phyloP scores from a whole-genome alignment of 2,888 invertebrate genomes.

The Physocephala rufipes region DNA sequence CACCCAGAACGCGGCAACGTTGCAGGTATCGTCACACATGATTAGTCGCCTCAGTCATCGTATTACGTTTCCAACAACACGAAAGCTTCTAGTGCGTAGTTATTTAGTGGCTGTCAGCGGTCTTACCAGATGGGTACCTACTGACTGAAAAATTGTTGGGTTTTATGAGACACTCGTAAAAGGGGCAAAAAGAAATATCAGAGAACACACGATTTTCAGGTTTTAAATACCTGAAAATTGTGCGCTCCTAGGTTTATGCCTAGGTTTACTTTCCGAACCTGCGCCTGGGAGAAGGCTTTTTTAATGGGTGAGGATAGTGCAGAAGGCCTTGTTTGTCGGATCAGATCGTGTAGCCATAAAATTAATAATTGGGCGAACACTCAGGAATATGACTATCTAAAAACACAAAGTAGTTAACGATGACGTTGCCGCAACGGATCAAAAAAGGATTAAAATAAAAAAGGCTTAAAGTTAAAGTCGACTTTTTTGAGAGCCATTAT shows the following conservation, averaged over 20 bases:
- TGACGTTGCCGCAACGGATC: too few species aligned
- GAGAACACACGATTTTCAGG: not conserved
- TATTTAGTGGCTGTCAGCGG: not conserved
- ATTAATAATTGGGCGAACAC: not conserved
- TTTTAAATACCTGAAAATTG: not conserved
- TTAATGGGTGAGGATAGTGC: not conserved
- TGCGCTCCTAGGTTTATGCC: not conserved
- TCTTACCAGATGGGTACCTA: not conserved
- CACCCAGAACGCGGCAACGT: not conserved
- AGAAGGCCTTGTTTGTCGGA: not conserved
- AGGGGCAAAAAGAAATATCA: not conserved
- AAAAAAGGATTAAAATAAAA: too few species aligned
- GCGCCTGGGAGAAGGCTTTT: not conserved
- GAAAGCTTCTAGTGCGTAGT: conserved; percentile 6
- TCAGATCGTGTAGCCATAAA: conserved; percentile 5
- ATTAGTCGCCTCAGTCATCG: not conserved
- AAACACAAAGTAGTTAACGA: not conserved
- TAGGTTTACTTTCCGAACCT: not conserved
- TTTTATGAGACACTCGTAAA: not conserved
- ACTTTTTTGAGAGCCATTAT: not conserved
- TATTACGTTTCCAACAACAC: not conserved
- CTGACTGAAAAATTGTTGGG: not conserved
- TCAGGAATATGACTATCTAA: not conserved
- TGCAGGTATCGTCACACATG: too few species aligned
- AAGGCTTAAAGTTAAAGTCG: not conserved